A percentile compares a stretch with the other conserved stretches of the same genome.
Evolutionary conservation across 2,888 invertebrate genomes (phyloP).

Genomic region (Mythimna loreyi): DNA sequence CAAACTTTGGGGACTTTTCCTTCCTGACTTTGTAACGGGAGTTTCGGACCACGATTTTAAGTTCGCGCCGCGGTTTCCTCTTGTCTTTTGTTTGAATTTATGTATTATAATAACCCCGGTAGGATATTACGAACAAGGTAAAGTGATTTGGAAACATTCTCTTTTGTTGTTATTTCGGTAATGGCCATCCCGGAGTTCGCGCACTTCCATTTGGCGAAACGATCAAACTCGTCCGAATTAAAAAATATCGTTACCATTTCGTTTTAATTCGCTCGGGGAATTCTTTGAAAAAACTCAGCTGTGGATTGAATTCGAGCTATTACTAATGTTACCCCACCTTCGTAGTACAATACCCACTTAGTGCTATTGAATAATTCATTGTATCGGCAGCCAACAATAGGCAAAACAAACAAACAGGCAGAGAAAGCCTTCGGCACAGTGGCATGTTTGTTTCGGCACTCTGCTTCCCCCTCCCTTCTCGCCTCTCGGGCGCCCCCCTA

Average conservation of each 20-base stretch:
- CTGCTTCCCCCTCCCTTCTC: slow-evolving; percentile 48
- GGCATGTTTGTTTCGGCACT: slow-evolving; percentile 79
- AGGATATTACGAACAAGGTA: slow-evolving; percentile 78
- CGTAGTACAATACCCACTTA: slow-evolving; percentile 61
- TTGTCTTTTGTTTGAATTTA: slow-evolving; percentile 82
- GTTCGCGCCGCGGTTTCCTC: slow-evolving; percentile 80
- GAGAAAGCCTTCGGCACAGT: slow-evolving; percentile 70
- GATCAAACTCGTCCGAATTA: slow-evolving; percentile 58
- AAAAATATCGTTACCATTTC: slow-evolving; percentile 54
- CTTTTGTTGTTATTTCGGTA: slow-evolving; percentile 68
- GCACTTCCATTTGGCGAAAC: slow-evolving; percentile 58
- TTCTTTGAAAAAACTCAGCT: slow-evolving; percentile 47
- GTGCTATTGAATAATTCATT: slow-evolving; percentile 64
- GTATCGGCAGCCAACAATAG: slow-evolving; percentile 72
- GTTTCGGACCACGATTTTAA: slow-evolving; percentile 82
- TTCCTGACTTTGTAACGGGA: slow-evolving; percentile 85
- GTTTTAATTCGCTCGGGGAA: slow-evolving; percentile 46
- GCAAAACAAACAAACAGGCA: slow-evolving; percentile 66
- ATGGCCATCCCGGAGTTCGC: slow-evolving; percentile 57
- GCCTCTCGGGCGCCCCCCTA: background rate
- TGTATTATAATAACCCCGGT: slow-evolving; percentile 79
- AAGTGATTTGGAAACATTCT: slow-evolving; percentile 74
- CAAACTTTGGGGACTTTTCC: slow-evolving; percentile 83
- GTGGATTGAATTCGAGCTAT: slow-evolving; percentile 42
- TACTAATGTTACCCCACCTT: slow-evolving; percentile 55